Evolutionary conservation across 2,797 vertebrate species (phyloP), one percentile per base, ranked within the genome.

Genomic region (Oreonectes daqikongensis): DNA sequence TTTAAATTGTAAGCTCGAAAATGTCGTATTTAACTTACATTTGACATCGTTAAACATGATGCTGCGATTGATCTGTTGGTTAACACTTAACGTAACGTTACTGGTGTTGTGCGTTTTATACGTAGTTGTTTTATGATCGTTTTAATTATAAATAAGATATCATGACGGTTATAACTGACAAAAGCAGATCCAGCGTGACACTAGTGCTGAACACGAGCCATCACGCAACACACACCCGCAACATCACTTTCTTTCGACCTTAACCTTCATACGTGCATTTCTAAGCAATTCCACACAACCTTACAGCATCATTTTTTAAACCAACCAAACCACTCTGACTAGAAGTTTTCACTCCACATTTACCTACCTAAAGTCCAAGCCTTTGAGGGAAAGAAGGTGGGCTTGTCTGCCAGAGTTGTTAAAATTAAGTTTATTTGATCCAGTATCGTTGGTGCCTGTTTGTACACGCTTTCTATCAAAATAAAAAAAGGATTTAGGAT

Each of bases 281-380:
- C 12, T 24, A 18, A 8, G 59, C 32, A 77, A 53, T 18, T 63
- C 24, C 22, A 70, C 24, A 70, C 75, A 82, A 30, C 50, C 22
- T 28, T 10, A 18, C 40, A 80, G 32, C 77, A 77, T 38, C 68
- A 68, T 50, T 72, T 17, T 67, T 24, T 52, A 74, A 83, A 78
- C 69, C 75, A 83, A 79, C 40, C 53, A 52, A 82, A 75, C 57
- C 69, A 68, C 60, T 68, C 57, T 63, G 44, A 22, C 78, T 81
- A 79, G 83, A 82, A 80, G 79, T 86, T 84, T 85, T 84, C 82
- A 88, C 70, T 80, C 79, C 85, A 78, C 57, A 77, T 88, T 91
- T 91, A 94, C 92, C 91, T 93, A 93, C 92, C 92, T 90, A 91
- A 89, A 89, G 89, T 94, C 92, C 93, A 77, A 87, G 89, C 87